Evolutionary conservation across 2,888 invertebrate genomes (phyloP).

Genomic region (Lasioglossum zephyrum): DNA sequence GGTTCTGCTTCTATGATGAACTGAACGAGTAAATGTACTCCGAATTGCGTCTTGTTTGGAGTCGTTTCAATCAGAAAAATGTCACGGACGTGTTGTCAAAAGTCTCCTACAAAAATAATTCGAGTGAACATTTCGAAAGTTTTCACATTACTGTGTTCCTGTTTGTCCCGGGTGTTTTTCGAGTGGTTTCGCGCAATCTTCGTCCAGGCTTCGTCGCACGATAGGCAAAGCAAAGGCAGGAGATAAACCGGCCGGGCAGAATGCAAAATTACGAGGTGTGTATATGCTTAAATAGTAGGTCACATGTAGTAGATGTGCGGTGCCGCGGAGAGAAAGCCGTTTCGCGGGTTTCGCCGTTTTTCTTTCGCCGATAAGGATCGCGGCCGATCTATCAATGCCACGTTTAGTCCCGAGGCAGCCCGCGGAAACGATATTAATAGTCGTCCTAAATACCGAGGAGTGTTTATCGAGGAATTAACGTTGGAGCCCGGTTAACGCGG

Average conservation of each 20-base stretch:
- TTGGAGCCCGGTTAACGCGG: slow-evolving; percentile 5
- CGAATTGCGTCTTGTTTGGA: no score
- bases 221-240: not conserved
- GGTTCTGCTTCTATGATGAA: not conserved
- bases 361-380: slow-evolving; percentile 50
- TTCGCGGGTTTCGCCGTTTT: slow-evolving; percentile 40
- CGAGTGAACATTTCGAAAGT: not conserved
- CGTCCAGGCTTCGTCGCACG: not conserved
- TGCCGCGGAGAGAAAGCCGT: not conserved
- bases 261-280: slow-evolving; percentile 5
- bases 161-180: not conserved
- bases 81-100: no score
- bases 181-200: not conserved
- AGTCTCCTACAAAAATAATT: no score
- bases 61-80: no score
- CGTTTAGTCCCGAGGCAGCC: slow-evolving; percentile 36
- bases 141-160: not conserved
- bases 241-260: slow-evolving; percentile 16
- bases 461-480: slow-evolving; percentile 58
- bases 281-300: slow-evolving; percentile 39
- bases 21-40: no score
- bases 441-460: slow-evolving; percentile 42
- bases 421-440: slow-evolving; percentile 57
- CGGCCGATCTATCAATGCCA: slow-evolving; percentile 56
- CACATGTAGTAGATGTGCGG: slow-evolving; percentile 14